Percentiles rank a stretch among this genome's conserved stretches.
Evolutionary conservation across 2,888 invertebrate genomes (phyloP).

Genomic region (Torymus aiolomorphi): DNA sequence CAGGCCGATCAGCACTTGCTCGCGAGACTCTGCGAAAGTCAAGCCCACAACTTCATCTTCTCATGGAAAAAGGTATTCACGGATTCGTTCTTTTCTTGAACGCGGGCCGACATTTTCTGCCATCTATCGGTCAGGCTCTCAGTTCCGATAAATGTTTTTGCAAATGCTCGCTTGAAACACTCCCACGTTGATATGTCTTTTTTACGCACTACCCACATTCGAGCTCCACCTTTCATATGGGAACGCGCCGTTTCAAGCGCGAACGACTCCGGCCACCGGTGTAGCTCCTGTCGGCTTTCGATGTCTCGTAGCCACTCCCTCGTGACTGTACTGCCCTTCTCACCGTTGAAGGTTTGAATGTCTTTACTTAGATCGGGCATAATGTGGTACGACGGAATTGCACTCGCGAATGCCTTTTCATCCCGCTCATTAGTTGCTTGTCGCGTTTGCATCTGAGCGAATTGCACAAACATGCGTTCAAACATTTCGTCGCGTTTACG

Average conservation of each 20-base stretch:
- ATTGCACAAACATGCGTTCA: too few species aligned
- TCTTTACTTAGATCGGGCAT: slow-evolving; percentile 7
- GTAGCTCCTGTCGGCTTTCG: neutral
- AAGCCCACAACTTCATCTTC: neutral
- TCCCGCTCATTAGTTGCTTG: too few species aligned
- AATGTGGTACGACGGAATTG: neutral
- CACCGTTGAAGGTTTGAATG: neutral
- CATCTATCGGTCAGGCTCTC: neutral
- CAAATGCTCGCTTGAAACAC: neutral
- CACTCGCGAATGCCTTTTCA: too few species aligned
- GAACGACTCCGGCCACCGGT: slow-evolving; percentile 20
- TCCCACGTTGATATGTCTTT: neutral
- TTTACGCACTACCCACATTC: neutral
- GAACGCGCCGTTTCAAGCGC: too few species aligned
- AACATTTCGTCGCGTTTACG: too few species aligned
- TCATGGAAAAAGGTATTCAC: slow-evolving; percentile 12
- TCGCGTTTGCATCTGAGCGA: too few species aligned
- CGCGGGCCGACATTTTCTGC: neutral
- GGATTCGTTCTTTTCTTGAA: neutral
- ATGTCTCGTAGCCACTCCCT: neutral
- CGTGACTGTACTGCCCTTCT: neutral
- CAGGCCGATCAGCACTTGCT: slow-evolving; percentile 10
- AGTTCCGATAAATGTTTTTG: neutral
- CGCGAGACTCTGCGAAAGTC: neutral
- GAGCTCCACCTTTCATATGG: neutral